These are phyloP conservation scores for Lasiurus cinereus DNA, from an alignment of 2,113 vertebrate species.

Conservation along the genomic window DNA sequence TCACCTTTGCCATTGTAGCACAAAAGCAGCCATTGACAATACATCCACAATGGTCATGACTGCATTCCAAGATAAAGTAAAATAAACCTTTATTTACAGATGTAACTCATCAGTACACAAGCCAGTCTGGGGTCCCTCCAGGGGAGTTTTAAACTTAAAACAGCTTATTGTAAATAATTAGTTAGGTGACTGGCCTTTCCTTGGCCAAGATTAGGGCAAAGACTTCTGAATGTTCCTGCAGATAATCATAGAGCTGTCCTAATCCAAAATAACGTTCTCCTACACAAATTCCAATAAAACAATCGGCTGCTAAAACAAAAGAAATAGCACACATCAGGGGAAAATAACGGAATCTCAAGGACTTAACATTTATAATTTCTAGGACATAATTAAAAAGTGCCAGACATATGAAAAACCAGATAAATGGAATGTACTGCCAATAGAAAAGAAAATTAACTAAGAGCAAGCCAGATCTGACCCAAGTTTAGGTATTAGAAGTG, in stretches of 20 bases:
- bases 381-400: background rate
- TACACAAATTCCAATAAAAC: slow-evolving; percentile 10
- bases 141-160: slow-evolving; percentile 25
- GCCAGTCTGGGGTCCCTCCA: background rate
- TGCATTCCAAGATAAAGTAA: background rate
- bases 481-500: background rate
- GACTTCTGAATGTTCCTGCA: background rate
- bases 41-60: background rate
- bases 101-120: slow-evolving; percentile 37
- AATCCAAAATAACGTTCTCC: background rate
- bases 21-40: background rate
- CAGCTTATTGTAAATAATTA: slow-evolving; percentile 36
- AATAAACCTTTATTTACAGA: background rate
- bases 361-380: slow-evolving; percentile 25
- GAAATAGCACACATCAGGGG: slow-evolving; percentile 24
- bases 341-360: slow-evolving; percentile 32
- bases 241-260: background rate
- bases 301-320: slow-evolving; percentile 14
- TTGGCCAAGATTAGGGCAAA: background rate
- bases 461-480: background rate
- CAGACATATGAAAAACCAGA: background rate
- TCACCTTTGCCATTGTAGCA: background rate
- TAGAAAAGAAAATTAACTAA: slow-evolving; percentile 16
- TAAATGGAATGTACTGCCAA: background rate
- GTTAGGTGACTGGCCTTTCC: background rate